A percentile compares a stretch with the other conserved stretches of the same genome.
These are phyloP conservation scores for Benthochromis sp. DNA, from an alignment of 2,113 vertebrate genomes.

Conservation along the genomic window DNA sequence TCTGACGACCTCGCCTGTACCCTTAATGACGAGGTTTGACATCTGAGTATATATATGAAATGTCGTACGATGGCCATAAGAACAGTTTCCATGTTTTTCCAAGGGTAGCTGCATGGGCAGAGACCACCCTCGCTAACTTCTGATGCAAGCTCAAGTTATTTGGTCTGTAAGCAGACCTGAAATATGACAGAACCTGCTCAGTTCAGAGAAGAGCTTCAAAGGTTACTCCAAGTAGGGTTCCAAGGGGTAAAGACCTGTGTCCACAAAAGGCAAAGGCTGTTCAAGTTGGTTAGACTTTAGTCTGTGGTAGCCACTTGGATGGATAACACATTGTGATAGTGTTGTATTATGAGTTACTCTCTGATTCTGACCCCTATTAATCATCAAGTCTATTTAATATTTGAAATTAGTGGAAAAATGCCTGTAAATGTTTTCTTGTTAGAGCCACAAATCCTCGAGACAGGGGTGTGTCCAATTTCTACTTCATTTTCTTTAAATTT, in stretches of 20 bases:
- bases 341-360: neutral
- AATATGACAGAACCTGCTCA: neutral
- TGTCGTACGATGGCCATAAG: neutral
- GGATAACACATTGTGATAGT: neutral
- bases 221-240: neutral
- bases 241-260: neutral
- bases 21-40: rapidly evolving
- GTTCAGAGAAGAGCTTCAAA: rapidly evolving
- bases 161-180: neutral
- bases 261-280: neutral
- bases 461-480: rapidly evolving
- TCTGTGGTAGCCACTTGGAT: neutral
- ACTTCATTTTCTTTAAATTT: neutral
- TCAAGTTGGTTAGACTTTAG: neutral
- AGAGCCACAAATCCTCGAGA: neutral
- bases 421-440: rapidly evolving
- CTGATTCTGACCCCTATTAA: neutral
- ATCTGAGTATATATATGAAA: neutral
- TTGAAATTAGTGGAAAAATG: neutral
- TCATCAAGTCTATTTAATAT: neutral
- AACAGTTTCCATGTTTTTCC: neutral
- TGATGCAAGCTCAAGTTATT: neutral
- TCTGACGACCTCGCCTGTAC: neutral
- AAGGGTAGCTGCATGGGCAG: rapidly evolving
- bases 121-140: neutral